Base-by-base conservation (phyloP, 2,797 vertebrate genomes). In the Molossus molossus region DNA sequence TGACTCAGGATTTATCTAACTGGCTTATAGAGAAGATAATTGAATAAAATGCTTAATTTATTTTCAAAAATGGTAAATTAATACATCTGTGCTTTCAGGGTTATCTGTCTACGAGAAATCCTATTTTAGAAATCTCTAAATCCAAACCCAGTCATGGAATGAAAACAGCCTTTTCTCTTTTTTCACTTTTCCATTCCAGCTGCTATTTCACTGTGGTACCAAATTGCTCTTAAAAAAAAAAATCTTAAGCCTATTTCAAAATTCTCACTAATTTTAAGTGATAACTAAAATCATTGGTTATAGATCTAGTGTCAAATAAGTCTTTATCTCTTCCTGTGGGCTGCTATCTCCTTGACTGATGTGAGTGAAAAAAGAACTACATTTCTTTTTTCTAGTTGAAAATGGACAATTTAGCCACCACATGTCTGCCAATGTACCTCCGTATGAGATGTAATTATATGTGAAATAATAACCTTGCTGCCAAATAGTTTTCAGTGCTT, bases 231-330 rank as follows among this genome's bases (percentile, higher is more conserved):
- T 97, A 96, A 96, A 89, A 96, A 86, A 96, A 91, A 95, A 87
- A 89, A 84, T 93, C 96, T 96, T 95, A 93, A 96, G 85, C 87
- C 87, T 95, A 77, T 96, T 96, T 96, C 95, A 94, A 95, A 96
- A 93, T 96, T 97, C 97, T 98, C 97, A 97, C 97, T 97, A 97
- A 98, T 98, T 98, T 97, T 93, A 97, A 96, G 96, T 97, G 97
- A 97, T 97, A 98, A 96, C 96, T 97, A 94, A 97, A 97, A 97
- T 96, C 97, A 97, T 96, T 97, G 96, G 97, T 97, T 97, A 97
- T 97, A 97, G 97, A 97, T 97, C 96, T 97, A 96, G 97, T 97
- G 97, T 98, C 97, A 97, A 97, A 97, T 97, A 97, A 97, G 97
- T 96, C 97, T 97, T 97, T 97, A 96, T 97, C 96, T 97, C 96